Evolutionary conservation across 2,797 vertebrate species (phyloP).

Genomic region (Cyclura pinguis): DNA sequence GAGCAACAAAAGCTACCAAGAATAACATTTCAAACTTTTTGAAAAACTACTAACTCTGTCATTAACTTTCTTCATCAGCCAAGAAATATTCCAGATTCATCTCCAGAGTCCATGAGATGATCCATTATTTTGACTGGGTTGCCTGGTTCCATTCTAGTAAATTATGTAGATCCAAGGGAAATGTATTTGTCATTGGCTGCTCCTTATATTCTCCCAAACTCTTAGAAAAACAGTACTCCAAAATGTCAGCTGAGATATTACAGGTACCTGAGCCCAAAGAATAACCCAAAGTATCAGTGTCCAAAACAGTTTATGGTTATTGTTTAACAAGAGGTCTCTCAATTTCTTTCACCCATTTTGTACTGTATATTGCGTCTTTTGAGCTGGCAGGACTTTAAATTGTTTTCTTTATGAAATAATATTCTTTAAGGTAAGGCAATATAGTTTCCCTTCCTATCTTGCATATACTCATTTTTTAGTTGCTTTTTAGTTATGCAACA

Average conservation of each 20-base stretch:
- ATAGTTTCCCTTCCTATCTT: background rate
- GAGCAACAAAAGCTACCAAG: background rate
- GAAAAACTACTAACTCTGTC: background rate
- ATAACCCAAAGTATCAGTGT: background rate
- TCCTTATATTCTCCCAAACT: background rate
- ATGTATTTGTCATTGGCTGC: background rate
- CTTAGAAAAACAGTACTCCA: background rate
- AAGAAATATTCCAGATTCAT: background rate
- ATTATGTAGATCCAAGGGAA: background rate
- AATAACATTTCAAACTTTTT: background rate
- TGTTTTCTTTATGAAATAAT: background rate
- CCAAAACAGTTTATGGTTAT: background rate
- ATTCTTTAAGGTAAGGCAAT: background rate
- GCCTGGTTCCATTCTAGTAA: background rate
- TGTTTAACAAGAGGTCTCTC: background rate
- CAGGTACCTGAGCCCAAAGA: background rate
- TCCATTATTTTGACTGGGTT: too few species aligned
- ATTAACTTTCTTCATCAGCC: background rate
- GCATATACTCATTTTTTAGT: background rate
- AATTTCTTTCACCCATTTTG: background rate
- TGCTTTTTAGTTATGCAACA: background rate
- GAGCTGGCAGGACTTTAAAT: background rate
- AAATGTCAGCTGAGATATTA: background rate
- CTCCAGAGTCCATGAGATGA: background rate
- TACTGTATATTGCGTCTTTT: background rate